A percentile compares a stretch with the other conserved stretches of the same genome.
Evolutionary conservation across 1,140 invertebrate genomes (phyloP).

Genomic region (Rhopalosiphum maidis): DNA sequence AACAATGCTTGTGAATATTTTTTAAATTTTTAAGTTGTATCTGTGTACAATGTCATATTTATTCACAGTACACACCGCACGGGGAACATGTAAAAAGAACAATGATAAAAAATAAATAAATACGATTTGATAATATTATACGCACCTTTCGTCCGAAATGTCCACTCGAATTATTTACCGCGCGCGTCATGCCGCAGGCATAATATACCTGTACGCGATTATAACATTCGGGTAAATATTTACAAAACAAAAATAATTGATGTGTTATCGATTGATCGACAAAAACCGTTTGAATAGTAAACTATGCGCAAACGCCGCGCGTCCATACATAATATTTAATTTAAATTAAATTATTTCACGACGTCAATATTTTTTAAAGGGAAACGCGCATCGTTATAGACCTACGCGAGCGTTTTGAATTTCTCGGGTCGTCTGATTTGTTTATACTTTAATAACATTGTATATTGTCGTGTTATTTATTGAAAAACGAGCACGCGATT

Average conservation of each 20-base stretch:
- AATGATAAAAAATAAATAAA: not conserved
- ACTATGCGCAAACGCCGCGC: not conserved
- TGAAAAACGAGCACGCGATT: not conserved
- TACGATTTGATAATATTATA: not conserved
- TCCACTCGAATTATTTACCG: not conserved
- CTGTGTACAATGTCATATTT: not conserved
- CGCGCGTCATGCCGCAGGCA: not conserved
- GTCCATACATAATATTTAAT: not conserved
- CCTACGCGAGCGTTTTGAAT: not conserved
- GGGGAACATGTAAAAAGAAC: not conserved
- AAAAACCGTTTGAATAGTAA: not conserved
- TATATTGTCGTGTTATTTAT: not conserved
- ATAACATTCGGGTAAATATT: not conserved
- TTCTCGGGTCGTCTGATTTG: not conserved
- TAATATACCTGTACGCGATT: not conserved
- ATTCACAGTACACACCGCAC: no score
- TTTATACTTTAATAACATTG: not conserved
- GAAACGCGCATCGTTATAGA: not conserved
- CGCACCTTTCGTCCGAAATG: not conserved
- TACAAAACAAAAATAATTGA: not conserved
- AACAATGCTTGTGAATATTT: not conserved
- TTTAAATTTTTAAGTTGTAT: conserved; percentile 3
- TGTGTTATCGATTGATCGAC: not conserved
- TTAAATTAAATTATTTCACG: not conserved
- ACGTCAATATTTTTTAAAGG: not conserved